Conservation (phyloP, 2,113 vertebrate genomes). For the Pteropus alecto region DNA sequence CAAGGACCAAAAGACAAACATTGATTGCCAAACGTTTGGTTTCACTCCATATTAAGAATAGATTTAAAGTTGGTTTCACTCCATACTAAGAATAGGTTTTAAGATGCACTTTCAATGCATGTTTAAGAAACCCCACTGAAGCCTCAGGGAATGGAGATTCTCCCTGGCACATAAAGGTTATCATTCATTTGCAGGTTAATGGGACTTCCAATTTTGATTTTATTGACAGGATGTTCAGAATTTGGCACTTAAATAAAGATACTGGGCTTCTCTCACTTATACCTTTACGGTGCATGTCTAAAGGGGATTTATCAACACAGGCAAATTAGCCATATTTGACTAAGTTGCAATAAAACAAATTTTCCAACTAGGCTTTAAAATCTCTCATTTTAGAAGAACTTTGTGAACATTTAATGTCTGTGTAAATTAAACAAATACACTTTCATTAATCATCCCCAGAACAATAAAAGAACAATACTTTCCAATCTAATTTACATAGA, state of each 20-base stretch:
- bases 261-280: neutral
- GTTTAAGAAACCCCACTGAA: neutral
- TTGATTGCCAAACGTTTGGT: neutral
- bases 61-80: neutral
- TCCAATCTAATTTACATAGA: slow-evolving; percentile 13
- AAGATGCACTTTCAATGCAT: neutral
- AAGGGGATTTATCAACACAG: neutral
- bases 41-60: neutral
- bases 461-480: neutral
- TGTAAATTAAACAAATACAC: neutral
- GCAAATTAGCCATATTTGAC: neutral
- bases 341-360: neutral
- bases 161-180: neutral
- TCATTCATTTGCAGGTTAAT: neutral
- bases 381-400: slow-evolving; percentile 11
- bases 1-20: neutral
- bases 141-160: neutral
- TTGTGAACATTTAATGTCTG: neutral
- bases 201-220: neutral
- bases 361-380: slow-evolving; percentile 20
- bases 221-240: neutral
- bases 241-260: neutral
- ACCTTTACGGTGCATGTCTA: neutral
- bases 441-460: slow-evolving; percentile 34
- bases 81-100: neutral